Conservation (phyloP, 2,113 vertebrate genomes). For the Sterrhoptilus dennistouni region DNA sequence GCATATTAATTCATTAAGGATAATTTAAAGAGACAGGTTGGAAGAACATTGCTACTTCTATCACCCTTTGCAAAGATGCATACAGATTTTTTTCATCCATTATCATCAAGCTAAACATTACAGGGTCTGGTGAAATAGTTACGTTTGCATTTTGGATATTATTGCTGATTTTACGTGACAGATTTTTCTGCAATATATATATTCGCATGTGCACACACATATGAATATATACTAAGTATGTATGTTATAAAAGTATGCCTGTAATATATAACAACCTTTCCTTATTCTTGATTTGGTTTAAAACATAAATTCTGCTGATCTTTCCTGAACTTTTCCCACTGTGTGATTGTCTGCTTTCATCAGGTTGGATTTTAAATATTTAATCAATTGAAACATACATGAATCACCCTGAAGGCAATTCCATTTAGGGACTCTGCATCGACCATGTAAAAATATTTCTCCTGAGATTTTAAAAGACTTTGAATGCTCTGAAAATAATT, state of each 20-base stretch:
- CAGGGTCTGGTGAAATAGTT: neutral
- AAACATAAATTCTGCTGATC: neutral
- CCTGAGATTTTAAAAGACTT: conserved; percentile 19
- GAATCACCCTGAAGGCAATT: neutral
- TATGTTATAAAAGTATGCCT: neutral
- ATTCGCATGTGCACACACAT: accelerated
- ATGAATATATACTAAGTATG: neutral
- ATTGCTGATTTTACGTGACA: neutral
- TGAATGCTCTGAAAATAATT: conserved; percentile 36
- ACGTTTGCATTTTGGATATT: neutral
- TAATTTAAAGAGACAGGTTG: neutral
- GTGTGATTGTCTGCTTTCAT: conserved; percentile 26
- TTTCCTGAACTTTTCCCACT: neutral
- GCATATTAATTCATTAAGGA: neutral
- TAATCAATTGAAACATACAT: neutral
- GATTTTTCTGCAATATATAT: neutral
- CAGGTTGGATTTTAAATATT: conserved; percentile 4
- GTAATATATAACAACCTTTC: neutral
- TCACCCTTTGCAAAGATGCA: neutral
- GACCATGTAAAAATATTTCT: neutral
- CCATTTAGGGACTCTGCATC: neutral
- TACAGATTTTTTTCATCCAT: neutral
- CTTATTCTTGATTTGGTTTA: neutral
- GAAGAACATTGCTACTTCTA: neutral
- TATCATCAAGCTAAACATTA: neutral